Evolutionary conservation across 2,113 vertebrate genomes (phyloP).

Genomic region (Pipa parva): DNA sequence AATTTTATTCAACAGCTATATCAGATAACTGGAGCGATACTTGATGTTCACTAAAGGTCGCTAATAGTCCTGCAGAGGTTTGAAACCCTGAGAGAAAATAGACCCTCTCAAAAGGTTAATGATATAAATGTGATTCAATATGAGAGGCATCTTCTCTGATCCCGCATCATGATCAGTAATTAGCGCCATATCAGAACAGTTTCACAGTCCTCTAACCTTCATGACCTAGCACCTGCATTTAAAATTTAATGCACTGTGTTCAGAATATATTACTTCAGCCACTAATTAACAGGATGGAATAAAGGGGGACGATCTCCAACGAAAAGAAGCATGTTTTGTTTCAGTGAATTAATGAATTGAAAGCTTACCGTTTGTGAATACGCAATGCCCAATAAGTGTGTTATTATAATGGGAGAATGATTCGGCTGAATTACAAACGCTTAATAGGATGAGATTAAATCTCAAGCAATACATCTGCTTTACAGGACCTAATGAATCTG

Average conservation of each 20-base stretch:
- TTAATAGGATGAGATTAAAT: too few relatives aligned
- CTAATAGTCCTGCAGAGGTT: too few relatives aligned
- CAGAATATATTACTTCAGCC: slow-evolving; percentile 12
- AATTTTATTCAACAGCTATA: too few relatives aligned
- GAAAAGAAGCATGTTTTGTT: not conserved
- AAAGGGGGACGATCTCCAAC: not conserved
- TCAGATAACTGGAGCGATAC: too few relatives aligned
- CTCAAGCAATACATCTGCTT: too few relatives aligned
- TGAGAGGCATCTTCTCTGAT: not conserved
- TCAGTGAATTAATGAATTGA: slow-evolving; percentile 4
- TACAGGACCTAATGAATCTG: too few relatives aligned
- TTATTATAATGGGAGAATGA: too few relatives aligned
- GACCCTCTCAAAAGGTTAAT: slow-evolving; percentile 3
- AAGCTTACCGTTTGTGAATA: not conserved
- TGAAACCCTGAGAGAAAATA: too few relatives aligned
- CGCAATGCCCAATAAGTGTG: not conserved
- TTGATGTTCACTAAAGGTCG: too few relatives aligned
- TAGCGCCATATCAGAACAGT: slow-evolving; percentile 3
- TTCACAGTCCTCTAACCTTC: slow-evolving; percentile 15
- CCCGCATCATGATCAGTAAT: slow-evolving; percentile 29
- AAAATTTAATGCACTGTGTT: not conserved
- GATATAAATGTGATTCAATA: not conserved
- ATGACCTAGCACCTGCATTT: not conserved
- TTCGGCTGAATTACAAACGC: too few relatives aligned
- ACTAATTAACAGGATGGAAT: slow-evolving; percentile 24